These are phyloP conservation scores for Meles meles DNA, from an alignment of 2,113 vertebrate genomes.

Conservation along the genomic window DNA sequence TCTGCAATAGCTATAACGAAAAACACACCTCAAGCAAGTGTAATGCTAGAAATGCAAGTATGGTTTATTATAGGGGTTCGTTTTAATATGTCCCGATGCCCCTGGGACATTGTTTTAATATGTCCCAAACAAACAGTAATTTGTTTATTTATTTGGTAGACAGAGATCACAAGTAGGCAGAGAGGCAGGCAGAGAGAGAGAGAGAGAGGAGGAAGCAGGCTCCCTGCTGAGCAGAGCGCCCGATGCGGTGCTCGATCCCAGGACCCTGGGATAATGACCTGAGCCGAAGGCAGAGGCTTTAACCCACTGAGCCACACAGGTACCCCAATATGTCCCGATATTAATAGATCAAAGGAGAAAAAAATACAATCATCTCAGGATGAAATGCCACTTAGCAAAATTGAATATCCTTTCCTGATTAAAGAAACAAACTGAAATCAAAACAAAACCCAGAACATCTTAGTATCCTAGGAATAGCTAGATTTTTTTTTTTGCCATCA, in stretches of 20 bases:
- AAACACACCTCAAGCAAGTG: neutral
- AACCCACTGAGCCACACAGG: too few species aligned
- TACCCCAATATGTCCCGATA: neutral
- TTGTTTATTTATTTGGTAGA: too few species aligned
- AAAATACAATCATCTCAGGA: neutral
- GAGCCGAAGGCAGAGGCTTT: too few species aligned
- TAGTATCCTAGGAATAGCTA: neutral
- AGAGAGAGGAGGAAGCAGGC: too few species aligned
- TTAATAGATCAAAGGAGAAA: neutral
- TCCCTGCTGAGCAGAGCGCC: too few species aligned
- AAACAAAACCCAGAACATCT: neutral
- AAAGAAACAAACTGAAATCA: neutral
- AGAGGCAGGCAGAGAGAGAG: too few species aligned
- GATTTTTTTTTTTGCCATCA: neutral
- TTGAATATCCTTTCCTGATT: neutral
- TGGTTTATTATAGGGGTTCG: neutral
- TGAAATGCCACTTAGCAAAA: neutral
- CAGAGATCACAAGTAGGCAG: too few species aligned
- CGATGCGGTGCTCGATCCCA: too few species aligned
- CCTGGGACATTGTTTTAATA: too few species aligned
- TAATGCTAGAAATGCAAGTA: neutral
- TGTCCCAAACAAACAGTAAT: too few species aligned
- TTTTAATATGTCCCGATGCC: neutral
- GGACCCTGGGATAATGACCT: too few species aligned
- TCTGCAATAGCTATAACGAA: neutral